Percentiles rank a stretch among this genome's conserved stretches.
These are phyloP conservation scores for Heterocephalus glaber DNA, from an alignment of 2,113 vertebrate species.

Conservation along the genomic window DNA sequence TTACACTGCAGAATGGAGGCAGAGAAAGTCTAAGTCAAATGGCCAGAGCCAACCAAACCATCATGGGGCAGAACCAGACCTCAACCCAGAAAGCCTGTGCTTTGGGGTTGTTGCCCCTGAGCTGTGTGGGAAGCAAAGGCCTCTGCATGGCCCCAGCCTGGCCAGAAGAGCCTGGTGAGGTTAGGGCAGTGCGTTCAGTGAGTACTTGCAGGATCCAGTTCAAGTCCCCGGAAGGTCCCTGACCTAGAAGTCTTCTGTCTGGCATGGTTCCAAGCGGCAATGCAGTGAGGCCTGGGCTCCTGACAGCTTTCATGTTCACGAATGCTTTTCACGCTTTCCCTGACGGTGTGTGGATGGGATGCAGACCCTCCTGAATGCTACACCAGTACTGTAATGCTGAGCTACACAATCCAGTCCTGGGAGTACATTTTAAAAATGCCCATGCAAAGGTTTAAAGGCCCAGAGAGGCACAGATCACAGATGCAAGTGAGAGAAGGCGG, in stretches of 20 bases:
- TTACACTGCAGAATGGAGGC: not conserved
- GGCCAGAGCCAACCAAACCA: not conserved
- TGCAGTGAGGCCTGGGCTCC: not conserved
- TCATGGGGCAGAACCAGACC: not conserved
- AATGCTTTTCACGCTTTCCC: not conserved
- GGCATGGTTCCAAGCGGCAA: no score
- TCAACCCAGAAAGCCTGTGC: fast-evolving
- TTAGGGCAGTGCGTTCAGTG: fast-evolving
- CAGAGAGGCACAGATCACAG: not conserved
- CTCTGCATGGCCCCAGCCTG: not conserved
- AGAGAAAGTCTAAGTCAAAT: not conserved
- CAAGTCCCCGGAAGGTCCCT: not conserved
- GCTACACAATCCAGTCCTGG: no score
- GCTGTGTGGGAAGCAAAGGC: not conserved
- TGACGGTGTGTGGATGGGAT: not conserved
- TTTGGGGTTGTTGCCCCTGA: not conserved
- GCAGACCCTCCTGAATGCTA: not conserved
- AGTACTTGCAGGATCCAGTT: fast-evolving
- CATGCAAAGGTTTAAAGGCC: not conserved
- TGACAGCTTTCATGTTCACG: no score
- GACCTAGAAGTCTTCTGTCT: not conserved
- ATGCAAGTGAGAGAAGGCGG: fast-evolving
- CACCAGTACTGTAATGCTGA: not conserved
- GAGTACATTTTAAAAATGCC: not conserved
- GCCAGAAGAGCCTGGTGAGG: no score